Conservation (phyloP, 2,113 vertebrate species). For the Alaudala cheleensis region DNA sequence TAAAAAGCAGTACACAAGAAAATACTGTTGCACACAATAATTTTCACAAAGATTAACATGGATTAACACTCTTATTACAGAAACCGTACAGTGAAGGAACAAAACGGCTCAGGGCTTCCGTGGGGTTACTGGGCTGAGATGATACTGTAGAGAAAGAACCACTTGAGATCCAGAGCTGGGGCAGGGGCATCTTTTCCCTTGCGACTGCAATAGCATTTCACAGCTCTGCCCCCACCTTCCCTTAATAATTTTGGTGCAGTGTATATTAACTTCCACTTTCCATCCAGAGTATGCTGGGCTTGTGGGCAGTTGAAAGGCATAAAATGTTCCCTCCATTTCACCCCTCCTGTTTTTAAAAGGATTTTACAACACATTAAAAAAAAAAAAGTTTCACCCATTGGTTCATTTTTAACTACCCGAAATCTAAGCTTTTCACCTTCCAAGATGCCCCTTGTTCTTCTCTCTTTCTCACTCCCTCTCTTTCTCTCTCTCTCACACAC, state of each 20-base stretch:
- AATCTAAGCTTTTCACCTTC: slow-evolving; percentile 52
- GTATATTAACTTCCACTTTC: slow-evolving; percentile 57
- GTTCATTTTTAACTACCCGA: neutral
- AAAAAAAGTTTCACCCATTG: neutral
- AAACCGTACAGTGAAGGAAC: slow-evolving; percentile 89
- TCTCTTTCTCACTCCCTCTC: slow-evolving; percentile 37
- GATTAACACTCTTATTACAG: slow-evolving; percentile 87
- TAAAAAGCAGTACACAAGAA: slow-evolving; percentile 85
- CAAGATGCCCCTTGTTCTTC: slow-evolving; percentile 38
- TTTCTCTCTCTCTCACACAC: slow-evolving; percentile 32
- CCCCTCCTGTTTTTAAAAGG: slow-evolving; percentile 24
- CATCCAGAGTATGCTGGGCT: slow-evolving; percentile 49
- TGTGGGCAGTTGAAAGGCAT: slow-evolving; percentile 50
- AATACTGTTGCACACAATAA: slow-evolving; percentile 92
- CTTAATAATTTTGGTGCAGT: slow-evolving; percentile 47
- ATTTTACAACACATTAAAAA: slow-evolving; percentile 46
- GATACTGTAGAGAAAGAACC: slow-evolving; percentile 69
- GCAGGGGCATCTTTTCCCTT: slow-evolving; percentile 43
- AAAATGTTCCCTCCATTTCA: slow-evolving; percentile 30
- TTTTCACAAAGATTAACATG: slow-evolving; percentile 90
- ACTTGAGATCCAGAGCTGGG: slow-evolving; percentile 33
- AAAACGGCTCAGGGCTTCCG: slow-evolving; percentile 81
- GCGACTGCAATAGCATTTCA: neutral
- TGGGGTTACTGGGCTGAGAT: slow-evolving; percentile 80
- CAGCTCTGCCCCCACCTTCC: neutral